Conservation (phyloP, 23 tunicate species). For the Trididemnum clinides region DNA sequence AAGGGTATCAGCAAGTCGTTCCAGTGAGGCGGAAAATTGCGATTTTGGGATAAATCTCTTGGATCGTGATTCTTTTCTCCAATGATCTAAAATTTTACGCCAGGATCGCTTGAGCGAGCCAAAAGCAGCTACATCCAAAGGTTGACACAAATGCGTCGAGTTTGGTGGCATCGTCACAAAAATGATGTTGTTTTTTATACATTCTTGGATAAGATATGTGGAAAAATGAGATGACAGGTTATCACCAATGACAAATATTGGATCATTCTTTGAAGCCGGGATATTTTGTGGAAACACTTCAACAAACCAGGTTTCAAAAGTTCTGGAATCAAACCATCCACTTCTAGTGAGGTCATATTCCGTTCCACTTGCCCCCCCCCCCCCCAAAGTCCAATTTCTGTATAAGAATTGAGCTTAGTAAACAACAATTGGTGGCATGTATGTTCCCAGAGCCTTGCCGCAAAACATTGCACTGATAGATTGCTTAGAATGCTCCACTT, state of each 20-base stretch:
- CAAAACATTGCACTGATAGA: not conserved
- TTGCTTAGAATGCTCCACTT: constrained; percentile 7
- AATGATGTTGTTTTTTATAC: not conserved
- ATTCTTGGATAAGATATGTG: constrained; percentile 9
- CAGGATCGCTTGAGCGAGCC: constrained; percentile 11
- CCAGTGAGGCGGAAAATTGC: not conserved
- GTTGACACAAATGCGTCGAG: constrained; percentile 18
- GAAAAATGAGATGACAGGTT: constrained; percentile 14
- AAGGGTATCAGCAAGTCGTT: not conserved
- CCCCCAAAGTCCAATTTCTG: constrained; percentile 19
- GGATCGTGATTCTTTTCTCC: constrained; percentile 15
- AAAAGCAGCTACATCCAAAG: constrained; percentile 23
- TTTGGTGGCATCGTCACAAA: constrained; percentile 25
- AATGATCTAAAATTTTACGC: not conserved
- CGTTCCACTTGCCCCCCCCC: constrained; percentile 9
- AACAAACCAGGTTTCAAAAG: constrained; percentile 8
- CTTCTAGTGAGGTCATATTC: constrained; percentile 6
- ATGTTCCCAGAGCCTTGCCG: not conserved
- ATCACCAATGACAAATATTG: not conserved
- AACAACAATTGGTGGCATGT: constrained; percentile 25
- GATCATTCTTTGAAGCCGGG: not conserved
- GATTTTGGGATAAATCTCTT: constrained; percentile 10
- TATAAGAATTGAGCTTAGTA: constrained; percentile 8
- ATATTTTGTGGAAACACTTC: not conserved
- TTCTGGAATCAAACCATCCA: constrained; percentile 26